Conservation (phyloP, 2,113 vertebrate genomes). For the Hippocampus barbouri region DNA sequence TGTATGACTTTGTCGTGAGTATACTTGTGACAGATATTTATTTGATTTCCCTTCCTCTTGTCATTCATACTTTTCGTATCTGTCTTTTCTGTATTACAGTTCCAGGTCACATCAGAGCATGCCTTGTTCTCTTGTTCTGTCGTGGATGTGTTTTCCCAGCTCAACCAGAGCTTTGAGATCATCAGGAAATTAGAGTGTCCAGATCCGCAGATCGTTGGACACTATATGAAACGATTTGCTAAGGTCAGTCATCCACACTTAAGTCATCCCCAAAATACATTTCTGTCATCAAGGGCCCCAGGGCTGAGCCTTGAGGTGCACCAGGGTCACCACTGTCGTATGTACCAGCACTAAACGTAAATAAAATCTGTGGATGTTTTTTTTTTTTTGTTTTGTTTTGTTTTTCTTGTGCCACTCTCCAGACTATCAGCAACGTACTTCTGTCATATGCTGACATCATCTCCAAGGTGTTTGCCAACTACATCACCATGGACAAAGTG, state of each 20-base stretch:
- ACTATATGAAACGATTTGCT: slow-evolving; percentile 96
- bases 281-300: not conserved
- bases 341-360: not conserved
- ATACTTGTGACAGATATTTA: not conserved
- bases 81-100: slow-evolving; percentile 69
- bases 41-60: slow-evolving; percentile 6
- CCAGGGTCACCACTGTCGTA: not conserved
- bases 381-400: not conserved
- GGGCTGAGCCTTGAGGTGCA: not conserved
- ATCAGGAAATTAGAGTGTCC: slow-evolving; percentile 97
- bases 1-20: not conserved
- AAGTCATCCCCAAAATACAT: not conserved
- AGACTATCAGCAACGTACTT: slow-evolving; percentile 98
- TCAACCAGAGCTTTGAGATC: slow-evolving; percentile 99
- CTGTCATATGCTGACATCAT: slow-evolving; percentile 94
- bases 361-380: not conserved
- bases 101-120: slow-evolving; percentile 95
- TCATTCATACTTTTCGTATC: not conserved
- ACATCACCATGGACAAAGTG: slow-evolving; percentile 97
- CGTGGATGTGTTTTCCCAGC: slow-evolving; percentile 97
- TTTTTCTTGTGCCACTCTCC: slow-evolving; percentile 13
- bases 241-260: slow-evolving; percentile 76
- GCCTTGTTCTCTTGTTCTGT: slow-evolving; percentile 97
- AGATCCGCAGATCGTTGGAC: slow-evolving; percentile 93
- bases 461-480: slow-evolving; percentile 88